These are phyloP conservation scores for Myxocyprinus asiaticus DNA, from an alignment of 2,113 vertebrate species.

Conservation along the genomic window DNA sequence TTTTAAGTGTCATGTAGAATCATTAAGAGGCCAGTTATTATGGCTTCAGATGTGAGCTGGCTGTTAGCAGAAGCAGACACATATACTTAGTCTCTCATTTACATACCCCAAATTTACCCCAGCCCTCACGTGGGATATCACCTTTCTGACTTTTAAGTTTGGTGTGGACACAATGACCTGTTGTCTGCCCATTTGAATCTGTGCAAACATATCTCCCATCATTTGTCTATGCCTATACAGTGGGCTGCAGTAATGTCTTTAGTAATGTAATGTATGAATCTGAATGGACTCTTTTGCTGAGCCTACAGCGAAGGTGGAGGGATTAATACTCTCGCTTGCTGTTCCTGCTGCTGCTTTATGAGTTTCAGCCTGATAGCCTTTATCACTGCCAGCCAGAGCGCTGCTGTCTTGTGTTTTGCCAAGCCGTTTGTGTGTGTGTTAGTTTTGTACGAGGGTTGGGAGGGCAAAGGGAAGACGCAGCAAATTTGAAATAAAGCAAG, in stretches of 20 bases:
- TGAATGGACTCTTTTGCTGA: conserved; percentile 12
- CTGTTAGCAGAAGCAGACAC: background rate
- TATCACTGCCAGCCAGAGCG: conserved; percentile 46
- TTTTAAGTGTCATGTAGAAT: conserved; percentile 16
- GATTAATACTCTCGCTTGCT: conserved; percentile 21
- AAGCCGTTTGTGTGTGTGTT: conserved; percentile 1
- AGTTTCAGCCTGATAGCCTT: conserved; percentile 42
- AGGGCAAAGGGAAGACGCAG: conserved; percentile 9
- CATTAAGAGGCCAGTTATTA: background rate
- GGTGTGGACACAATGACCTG: conserved; percentile 32
- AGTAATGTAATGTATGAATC: background rate
- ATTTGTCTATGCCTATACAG: background rate
- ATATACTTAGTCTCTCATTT: conserved; percentile 3
- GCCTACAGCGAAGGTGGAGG: conserved; percentile 2
- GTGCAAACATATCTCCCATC: background rate
- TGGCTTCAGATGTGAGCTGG: background rate
- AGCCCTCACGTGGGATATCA: conserved; percentile 38
- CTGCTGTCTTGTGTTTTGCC: conserved; percentile 1
- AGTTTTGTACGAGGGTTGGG: background rate
- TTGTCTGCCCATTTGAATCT: conserved; percentile 34
- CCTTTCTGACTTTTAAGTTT: conserved; percentile 31
- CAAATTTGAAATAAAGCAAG: background rate
- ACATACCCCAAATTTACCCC: conserved; percentile 4
- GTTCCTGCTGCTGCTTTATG: conserved; percentile 28
- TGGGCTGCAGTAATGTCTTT: background rate